A percentile compares a stretch with the other conserved stretches of the same genome.
Evolutionary conservation across 2,113 vertebrate species (phyloP).

Genomic region (Ceuthmochares aereus): DNA sequence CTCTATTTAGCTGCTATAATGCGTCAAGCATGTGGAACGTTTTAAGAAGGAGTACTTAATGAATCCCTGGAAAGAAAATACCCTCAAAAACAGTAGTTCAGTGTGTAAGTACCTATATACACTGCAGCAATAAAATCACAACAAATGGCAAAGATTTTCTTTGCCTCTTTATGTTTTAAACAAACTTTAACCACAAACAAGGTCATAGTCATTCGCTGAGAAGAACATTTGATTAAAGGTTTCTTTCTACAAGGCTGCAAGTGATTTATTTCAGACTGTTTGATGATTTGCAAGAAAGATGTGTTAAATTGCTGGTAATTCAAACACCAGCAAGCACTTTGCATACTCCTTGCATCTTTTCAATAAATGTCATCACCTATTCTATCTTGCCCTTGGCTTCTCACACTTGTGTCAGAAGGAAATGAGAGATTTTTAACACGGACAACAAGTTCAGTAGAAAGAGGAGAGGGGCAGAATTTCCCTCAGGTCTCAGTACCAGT

Average conservation of each 20-base stretch:
- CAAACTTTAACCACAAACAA: background rate
- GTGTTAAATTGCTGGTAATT: constrained; percentile 17
- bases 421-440: constrained; percentile 31
- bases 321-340: background rate
- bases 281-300: background rate
- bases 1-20: background rate
- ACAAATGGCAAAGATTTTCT: background rate
- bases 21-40: background rate
- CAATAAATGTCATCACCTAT: background rate
- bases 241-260: background rate
- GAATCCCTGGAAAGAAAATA: constrained; percentile 28
- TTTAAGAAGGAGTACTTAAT: constrained; percentile 55
- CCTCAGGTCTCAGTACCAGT: constrained; percentile 4
- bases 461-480: constrained; percentile 14
- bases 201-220: background rate
- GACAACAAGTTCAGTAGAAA: background rate
- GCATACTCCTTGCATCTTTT: background rate
- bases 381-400: background rate
- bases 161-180: background rate
- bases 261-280: background rate
- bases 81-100: background rate
- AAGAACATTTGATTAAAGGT: background rate
- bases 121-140: background rate
- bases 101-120: background rate
- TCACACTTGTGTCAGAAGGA: background rate